Base-by-base conservation (phyloP, 2,888 invertebrate species). In the Biston betularia region DNA sequence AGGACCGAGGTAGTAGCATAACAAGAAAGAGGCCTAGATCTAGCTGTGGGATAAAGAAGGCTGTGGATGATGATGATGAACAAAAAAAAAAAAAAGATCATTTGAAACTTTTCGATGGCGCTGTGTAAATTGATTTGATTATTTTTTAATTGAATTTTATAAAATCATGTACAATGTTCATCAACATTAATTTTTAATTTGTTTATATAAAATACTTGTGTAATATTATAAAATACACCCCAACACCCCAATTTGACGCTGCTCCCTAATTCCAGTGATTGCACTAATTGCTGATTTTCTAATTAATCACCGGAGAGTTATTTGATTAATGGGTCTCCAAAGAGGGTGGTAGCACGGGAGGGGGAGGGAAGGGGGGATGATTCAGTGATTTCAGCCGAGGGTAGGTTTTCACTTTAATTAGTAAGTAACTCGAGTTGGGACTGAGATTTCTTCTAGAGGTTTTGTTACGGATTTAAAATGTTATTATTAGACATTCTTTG, bases 301-400 rank as follows among this genome's bases (percentile, higher is more conserved):
- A 92, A 93, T 93, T 93, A 91, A 92, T 93, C 92, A 92, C 90
- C 70, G 76, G 85, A 82, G 87, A 85, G 87, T 88, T 84, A 85
- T 91, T 91, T 93, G 91, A 93, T 93, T 92, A 92, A 93, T 93
- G 87, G 89, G 87, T 82, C 84, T 81, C 84, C 82, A 81, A 89
- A 85, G 65, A 52, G 63, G 57, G 72, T 50, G 66, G 68, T 59
- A 33, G 48, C 71, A 63, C 65, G 64, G 42, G 63, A 72, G 70
- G 64, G 65, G 64, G 40, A 65, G 72, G 63, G 40, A 65, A 71
- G 63, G 68, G 65, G 76, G 83, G 82, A 86, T 86, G 87, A 87
- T 85, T 87, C 86, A 88, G 83, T 83, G 84, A 84, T 89, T 88
- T 81, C 75, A 69, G 76, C 76, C 72, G 75, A 80, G 80, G 79